Percentiles rank a stretch among this genome's conserved stretches.
Evolutionary conservation across 2,888 invertebrate species (phyloP).

Genomic region (Himalopsyche tibetana): DNA sequence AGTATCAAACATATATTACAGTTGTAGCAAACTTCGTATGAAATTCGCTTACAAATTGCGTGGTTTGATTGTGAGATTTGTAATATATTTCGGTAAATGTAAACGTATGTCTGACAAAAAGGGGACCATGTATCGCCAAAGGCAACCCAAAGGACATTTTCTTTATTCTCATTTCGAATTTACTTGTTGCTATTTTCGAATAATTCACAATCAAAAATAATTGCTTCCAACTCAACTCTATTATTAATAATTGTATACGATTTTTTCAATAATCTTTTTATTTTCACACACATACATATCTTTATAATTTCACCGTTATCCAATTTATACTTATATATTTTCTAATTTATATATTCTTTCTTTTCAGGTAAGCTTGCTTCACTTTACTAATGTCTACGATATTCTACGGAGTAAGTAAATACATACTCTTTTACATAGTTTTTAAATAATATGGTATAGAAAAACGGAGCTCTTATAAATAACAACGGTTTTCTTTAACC

Average conservation of each 20-base stretch:
- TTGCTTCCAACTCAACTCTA: background rate
- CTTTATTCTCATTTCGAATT: background rate
- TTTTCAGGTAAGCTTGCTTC: constrained; percentile 30
- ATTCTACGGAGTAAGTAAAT: background rate
- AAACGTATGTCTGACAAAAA: constrained; percentile 22
- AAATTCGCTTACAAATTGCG: background rate
- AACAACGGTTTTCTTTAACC: too few species aligned
- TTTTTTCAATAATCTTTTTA: too few species aligned
- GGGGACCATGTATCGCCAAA: background rate
- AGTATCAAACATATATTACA: background rate
- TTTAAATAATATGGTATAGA: too few species aligned
- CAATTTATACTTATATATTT: too few species aligned
- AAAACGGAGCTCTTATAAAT: too few species aligned
- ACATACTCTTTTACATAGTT: too few species aligned
- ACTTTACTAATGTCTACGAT: background rate
- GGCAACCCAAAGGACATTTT: background rate
- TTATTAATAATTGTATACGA: too few species aligned
- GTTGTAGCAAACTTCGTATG: background rate
- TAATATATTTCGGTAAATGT: constrained; percentile 4
- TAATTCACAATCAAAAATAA: background rate
- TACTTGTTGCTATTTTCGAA: background rate
- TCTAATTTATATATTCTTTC: background rate
- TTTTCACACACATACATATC: too few species aligned
- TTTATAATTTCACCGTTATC: too few species aligned
- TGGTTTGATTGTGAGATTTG: background rate